Conservation (phyloP, 2,797 vertebrate genomes). For the Vipera latastei region DNA sequence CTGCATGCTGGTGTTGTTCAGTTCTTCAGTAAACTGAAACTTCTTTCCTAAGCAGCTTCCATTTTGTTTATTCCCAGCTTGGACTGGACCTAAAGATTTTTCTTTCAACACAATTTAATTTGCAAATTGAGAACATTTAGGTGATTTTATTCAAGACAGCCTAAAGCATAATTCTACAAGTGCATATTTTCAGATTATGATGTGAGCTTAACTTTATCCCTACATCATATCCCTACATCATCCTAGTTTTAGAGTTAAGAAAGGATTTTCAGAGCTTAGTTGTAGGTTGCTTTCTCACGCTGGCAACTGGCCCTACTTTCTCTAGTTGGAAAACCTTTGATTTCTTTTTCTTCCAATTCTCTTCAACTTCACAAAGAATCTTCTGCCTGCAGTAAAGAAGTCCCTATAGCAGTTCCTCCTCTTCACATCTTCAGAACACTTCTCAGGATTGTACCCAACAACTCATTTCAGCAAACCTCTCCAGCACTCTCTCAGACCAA, state of each 20-base stretch:
- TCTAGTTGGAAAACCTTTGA: neutral
- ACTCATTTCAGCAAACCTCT: neutral
- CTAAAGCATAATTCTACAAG: neutral
- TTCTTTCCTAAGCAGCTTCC: no score
- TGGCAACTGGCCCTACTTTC: neutral
- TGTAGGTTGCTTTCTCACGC: neutral
- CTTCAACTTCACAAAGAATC: neutral
- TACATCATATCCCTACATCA: neutral
- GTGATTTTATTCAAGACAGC: neutral
- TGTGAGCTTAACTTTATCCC: neutral
- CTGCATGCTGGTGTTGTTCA: no score
- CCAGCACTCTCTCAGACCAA: neutral
- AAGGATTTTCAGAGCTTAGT: neutral
- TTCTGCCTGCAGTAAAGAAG: neutral
- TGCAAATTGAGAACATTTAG: neutral
- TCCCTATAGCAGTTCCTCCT: neutral
- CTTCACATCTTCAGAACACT: neutral
- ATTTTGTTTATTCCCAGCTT: no score
- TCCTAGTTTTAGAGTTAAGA: neutral
- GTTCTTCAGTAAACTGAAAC: no score
- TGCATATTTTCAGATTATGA: neutral
- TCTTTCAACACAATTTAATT: neutral
- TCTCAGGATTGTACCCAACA: neutral
- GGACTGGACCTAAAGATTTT: no score
- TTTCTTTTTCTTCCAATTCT: neutral